These are phyloP conservation scores for Pristionchus maxplancki DNA, from an alignment of 2,888 invertebrate species.

Conservation along the genomic window DNA sequence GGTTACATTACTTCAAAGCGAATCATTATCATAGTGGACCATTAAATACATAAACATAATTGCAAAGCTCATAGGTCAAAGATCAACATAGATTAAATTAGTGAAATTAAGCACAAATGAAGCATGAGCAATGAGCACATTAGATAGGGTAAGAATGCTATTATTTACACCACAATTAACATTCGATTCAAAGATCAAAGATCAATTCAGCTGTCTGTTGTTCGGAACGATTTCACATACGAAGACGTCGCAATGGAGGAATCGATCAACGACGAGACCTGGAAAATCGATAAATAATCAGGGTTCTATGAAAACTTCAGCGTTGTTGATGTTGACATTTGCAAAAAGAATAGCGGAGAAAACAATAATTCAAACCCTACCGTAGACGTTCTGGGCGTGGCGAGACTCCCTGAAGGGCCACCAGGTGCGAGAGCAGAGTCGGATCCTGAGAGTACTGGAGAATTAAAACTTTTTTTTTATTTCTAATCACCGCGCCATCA, in stretches of 20 bases:
- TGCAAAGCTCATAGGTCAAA: conserved; percentile 21
- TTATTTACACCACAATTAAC: conserved; percentile 12
- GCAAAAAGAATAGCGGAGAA: neutral
- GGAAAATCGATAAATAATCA: neutral
- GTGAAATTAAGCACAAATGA: neutral
- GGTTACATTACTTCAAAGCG: conserved; percentile 6
- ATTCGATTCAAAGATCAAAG: conserved; percentile 1
- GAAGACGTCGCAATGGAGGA: conserved; percentile 42
- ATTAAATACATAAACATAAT: neutral
- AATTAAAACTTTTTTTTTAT: neutral
- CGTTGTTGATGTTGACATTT: neutral
- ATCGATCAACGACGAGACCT: conserved; percentile 48
- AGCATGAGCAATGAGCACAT: neutral
- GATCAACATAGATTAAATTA: conserved; percentile 12
- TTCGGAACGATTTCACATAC: conserved; percentile 42
- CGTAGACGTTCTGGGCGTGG: conserved; percentile 35
- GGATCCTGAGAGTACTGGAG: neutral
- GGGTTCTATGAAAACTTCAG: too few species aligned
- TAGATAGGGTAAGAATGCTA: neutral
- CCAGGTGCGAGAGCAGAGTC: neutral
- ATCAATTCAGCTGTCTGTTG: conserved; percentile 37
- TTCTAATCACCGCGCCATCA: too few species aligned
- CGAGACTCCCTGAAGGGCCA: conserved; percentile 14
- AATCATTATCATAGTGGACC: conserved; percentile 22
- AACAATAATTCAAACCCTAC: neutral